These are phyloP conservation scores for Mimas tiliae DNA, from an alignment of 2,888 invertebrate genomes.

Conservation along the genomic window DNA sequence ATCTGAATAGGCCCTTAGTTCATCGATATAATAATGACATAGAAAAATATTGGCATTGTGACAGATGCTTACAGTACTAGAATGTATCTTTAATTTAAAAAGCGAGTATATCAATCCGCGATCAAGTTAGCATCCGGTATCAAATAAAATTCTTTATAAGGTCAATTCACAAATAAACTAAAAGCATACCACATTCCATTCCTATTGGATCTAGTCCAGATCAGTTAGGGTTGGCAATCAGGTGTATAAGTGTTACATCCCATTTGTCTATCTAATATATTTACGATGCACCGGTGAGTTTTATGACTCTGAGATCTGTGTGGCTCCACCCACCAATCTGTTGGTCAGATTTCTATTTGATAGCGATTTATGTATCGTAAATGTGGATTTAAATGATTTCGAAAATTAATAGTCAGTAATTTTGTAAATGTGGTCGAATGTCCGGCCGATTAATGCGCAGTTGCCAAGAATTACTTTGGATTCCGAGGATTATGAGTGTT, in stretches of 20 bases:
- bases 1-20: too few relatives aligned
- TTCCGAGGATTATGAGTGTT: conserved; percentile 18
- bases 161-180: conserved; percentile 6
- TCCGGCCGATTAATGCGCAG: conserved; percentile 2
- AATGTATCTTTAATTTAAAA: neutral
- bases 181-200: conserved; percentile 30
- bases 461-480: conserved; percentile 12
- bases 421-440: conserved; percentile 12
- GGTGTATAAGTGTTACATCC: conserved; percentile 54
- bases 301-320: conserved; percentile 16
- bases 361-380: conserved; percentile 16
- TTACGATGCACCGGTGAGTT: conserved; percentile 17
- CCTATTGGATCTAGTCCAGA: conserved; percentile 38
- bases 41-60: too few relatives aligned
- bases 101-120: neutral
- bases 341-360: conserved; percentile 8
- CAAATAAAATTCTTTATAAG: conserved; percentile 1
- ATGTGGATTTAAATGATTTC: conserved; percentile 19
- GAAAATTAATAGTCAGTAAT: conserved; percentile 13
- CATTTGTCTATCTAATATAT: conserved; percentile 38
- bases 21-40: too few relatives aligned
- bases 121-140: neutral
- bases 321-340: conserved; percentile 10
- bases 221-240: conserved; percentile 45
- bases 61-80: too few relatives aligned